Conservation (phyloP, 2,888 invertebrate species). For the Panzeria rudis region DNA sequence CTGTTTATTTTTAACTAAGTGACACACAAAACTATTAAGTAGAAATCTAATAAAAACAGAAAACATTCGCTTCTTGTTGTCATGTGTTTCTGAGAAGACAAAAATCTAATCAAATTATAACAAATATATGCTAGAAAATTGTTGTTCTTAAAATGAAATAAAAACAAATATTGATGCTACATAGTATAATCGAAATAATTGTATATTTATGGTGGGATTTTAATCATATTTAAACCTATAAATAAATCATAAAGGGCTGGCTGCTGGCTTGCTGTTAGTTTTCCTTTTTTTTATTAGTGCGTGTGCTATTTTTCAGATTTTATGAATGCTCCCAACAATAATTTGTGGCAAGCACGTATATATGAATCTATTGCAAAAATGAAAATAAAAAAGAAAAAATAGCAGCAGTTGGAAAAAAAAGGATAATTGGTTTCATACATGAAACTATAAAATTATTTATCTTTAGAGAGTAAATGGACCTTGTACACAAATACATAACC, state of each 20-base stretch:
- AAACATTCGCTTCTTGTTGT: background rate
- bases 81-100: constrained; percentile 6
- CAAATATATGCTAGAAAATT: constrained; percentile 4
- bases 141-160: constrained; percentile 19
- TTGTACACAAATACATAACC: constrained; percentile 36
- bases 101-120: constrained; percentile 23
- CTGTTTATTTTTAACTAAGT: constrained; percentile 48
- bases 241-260: constrained; percentile 60
- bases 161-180: background rate
- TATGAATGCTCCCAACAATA: constrained; percentile 25
- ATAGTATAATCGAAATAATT: background rate
- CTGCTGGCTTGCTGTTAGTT: constrained; percentile 32
- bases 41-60: constrained; percentile 29
- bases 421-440: constrained; percentile 70
- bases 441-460: constrained; percentile 69
- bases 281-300: constrained; percentile 42
- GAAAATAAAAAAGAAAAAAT: background rate
- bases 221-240: constrained; percentile 62
- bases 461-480: constrained; percentile 63
- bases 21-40: constrained; percentile 48
- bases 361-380: constrained; percentile 31
- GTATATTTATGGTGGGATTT: constrained; percentile 28
- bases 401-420: constrained; percentile 43
- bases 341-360: constrained; percentile 59
- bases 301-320: constrained; percentile 55